Evolutionary conservation across 1,140 invertebrate species (phyloP), one percentile per base, ranked within the genome.

Genomic region (Listronotus oregonensis): DNA sequence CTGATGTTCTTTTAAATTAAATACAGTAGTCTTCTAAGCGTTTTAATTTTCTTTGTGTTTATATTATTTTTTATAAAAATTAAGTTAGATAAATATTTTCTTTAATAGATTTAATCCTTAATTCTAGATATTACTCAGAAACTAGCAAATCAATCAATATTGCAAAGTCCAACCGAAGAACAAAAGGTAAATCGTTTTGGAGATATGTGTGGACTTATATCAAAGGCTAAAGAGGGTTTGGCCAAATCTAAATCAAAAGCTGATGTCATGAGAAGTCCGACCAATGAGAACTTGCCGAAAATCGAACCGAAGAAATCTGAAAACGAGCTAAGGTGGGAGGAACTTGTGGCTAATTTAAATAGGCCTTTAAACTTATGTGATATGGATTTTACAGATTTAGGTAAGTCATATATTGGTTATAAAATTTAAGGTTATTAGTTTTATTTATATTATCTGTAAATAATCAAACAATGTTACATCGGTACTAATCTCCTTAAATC

Each of bases 291-390:
- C 43, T 72, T 84, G 18, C 81, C 83, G 8, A 78, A 86, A 51
- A 77, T 84, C 10, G 92, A 94, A 73, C 80, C 86, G 1, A 93
- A 94, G 80, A 93, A 95, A 78, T 93, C 93, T 0, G 94, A 97
- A 80, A 95, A 92, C 75, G 95, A 97, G 75, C 80, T 97, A 0
- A 92, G 95, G 72, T 99, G 97, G 97, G 95, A 98, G 73, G 91
- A 95, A 71, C 79, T 96, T 58, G 87, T 93, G 18, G 88, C 89
- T 32, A 89, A 88, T 65, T 80, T 96, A 57, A 89, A 91, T 60
- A 82, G 96, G 67, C 89, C 94, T 0, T 82, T 99, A 46, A 88
- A 90, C 70, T 86, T 99, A 10, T 97, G 96, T 78, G 96, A 98
- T 79, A 82, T 98, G 56, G 96, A 99, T 79, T 99, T 99, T 75